These are phyloP conservation scores for Sus scrofa DNA, from an alignment of 2,113 vertebrate species.

Conservation along the genomic window DNA sequence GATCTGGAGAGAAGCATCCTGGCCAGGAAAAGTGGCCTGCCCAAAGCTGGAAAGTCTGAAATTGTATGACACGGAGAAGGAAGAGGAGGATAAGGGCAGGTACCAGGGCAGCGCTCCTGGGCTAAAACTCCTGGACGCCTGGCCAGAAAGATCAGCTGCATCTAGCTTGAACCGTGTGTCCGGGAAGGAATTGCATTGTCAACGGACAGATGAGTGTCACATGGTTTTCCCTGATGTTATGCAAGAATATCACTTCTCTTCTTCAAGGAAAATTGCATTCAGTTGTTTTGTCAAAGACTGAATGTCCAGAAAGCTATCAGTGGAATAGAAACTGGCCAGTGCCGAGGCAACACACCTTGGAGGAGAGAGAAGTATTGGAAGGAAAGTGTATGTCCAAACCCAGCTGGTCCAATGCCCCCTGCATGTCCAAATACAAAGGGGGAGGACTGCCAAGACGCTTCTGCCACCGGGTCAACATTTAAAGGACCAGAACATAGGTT, in stretches of 20 bases:
- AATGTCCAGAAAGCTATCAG: background rate
- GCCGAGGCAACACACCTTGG: background rate
- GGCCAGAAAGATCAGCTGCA: background rate
- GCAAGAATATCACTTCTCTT: background rate
- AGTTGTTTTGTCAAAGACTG: background rate
- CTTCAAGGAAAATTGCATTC: background rate
- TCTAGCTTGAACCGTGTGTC: background rate
- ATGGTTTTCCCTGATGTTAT: background rate
- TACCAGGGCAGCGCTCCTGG: background rate
- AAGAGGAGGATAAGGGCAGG: fast-evolving
- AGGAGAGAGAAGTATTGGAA: background rate
- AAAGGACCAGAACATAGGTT: background rate
- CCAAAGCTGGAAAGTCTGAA: background rate
- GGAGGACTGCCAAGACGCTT: background rate
- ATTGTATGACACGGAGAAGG: fast-evolving
- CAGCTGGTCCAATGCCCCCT: background rate
- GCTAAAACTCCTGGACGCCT: background rate
- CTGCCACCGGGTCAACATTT: background rate
- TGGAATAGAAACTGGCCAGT: slow-evolving; percentile 1
- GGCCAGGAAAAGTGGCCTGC: no score
- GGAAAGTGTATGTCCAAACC: background rate
- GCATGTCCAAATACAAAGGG: background rate
- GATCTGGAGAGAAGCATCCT: background rate
- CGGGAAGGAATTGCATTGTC: background rate
- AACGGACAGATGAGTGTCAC: background rate